phyloP scores from a whole-genome alignment of 1,140 invertebrate species.

The Carposina sasakii region DNA sequence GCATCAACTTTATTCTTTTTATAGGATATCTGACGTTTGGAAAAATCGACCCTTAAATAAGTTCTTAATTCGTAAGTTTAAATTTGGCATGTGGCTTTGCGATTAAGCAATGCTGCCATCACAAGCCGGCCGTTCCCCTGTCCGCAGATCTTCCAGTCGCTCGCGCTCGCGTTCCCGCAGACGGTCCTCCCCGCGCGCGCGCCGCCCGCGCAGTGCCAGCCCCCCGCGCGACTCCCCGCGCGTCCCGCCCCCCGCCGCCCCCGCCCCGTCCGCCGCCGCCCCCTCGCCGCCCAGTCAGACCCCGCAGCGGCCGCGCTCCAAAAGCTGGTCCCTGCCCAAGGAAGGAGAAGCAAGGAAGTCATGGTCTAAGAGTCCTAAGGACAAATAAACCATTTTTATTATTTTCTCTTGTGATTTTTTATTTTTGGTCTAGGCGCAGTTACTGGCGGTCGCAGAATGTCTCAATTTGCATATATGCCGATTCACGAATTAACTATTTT shows the following conservation, averaged over 20 bases:
- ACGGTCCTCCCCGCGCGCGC: constrained; percentile 25
- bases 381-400: constrained; percentile 7
- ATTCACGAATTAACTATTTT: too few species aligned
- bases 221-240: not conserved
- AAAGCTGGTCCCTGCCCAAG: constrained; percentile 47
- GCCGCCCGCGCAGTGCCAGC: constrained; percentile 16
- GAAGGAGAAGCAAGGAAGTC: constrained; percentile 31
- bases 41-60: too few species aligned
- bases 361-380: constrained; percentile 49
- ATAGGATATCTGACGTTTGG: too few species aligned
- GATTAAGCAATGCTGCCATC: too few species aligned
- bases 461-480: too few species aligned
- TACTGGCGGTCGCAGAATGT: too few species aligned
- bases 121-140: too few species aligned
- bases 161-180: constrained; percentile 33
- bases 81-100: too few species aligned
- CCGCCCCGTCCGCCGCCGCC: not conserved
- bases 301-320: constrained; percentile 23
- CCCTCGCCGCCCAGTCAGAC: not conserved
- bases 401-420: not conserved
- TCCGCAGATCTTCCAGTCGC: constrained; percentile 24
- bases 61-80: too few species aligned
- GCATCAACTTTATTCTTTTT: too few species aligned
- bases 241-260: not conserved
- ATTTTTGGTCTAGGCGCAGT: too few species aligned